These are phyloP conservation scores for Carollia perspicillata DNA, from an alignment of 2,113 vertebrate species.

Conservation along the genomic window DNA sequence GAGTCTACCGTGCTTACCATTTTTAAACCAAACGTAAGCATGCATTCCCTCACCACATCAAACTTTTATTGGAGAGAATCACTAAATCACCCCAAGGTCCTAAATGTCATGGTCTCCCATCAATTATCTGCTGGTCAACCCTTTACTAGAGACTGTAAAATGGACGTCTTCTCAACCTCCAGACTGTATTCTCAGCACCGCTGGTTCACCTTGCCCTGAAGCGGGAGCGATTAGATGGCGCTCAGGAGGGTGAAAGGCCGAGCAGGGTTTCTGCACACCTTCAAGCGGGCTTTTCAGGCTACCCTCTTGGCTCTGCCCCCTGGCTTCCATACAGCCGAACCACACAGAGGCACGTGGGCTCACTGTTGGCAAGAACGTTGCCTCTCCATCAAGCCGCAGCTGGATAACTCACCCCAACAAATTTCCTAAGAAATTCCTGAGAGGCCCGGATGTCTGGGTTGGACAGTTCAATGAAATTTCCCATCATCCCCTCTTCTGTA, in stretches of 20 bases:
- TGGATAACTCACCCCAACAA: constrained; percentile 89
- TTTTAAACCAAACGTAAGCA: not conserved
- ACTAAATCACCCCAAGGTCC: not conserved
- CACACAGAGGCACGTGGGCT: not conserved
- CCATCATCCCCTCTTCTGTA: constrained; percentile 98
- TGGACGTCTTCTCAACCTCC: not conserved
- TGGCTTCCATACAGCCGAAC: not conserved
- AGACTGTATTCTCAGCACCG: not conserved
- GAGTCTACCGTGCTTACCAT: not conserved
- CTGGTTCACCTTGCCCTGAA: not conserved
- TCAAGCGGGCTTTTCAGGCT: constrained; percentile 10
- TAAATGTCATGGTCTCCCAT: not conserved
- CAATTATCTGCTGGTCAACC: not conserved
- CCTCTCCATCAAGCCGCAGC: constrained; percentile 32
- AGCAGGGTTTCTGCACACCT: not conserved
- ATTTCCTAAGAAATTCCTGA: constrained; percentile 90
- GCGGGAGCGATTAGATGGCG: not conserved
- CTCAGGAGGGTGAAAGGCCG: not conserved
- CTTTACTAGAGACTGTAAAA: not conserved
- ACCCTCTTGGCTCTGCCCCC: not conserved
- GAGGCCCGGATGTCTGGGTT: constrained; percentile 91
- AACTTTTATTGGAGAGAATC: not conserved
- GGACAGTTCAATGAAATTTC: constrained; percentile 93
- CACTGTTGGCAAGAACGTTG: not conserved
- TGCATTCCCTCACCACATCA: not conserved